These are phyloP conservation scores for Lagopus muta DNA, from an alignment of 2,113 vertebrate species.

Conservation along the genomic window DNA sequence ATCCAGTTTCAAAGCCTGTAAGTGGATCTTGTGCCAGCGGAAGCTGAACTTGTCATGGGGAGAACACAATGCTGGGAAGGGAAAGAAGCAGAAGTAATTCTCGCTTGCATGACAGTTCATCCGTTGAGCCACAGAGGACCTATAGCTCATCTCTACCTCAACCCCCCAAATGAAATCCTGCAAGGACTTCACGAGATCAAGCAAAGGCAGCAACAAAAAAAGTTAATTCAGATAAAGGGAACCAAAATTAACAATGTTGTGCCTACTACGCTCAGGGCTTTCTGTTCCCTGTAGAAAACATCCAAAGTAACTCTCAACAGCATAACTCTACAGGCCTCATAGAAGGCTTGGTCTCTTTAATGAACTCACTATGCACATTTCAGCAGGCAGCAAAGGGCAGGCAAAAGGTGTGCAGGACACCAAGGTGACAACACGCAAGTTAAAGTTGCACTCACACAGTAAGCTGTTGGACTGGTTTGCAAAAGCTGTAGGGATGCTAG, in stretches of 20 bases:
- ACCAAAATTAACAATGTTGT: not conserved
- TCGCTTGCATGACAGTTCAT: not conserved
- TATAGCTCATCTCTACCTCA: not conserved
- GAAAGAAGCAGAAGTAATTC: not conserved
- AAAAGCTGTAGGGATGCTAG: not conserved
- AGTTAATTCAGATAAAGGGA: not conserved
- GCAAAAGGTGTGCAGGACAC: not conserved
- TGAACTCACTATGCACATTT: not conserved
- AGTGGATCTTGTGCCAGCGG: not conserved
- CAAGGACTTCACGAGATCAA: not conserved
- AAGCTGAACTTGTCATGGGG: slow-evolving; percentile 12
- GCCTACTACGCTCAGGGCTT: not conserved
- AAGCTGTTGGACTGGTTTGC: not conserved
- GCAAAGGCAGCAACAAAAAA: not conserved
- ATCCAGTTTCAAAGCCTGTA: slow-evolving; percentile 53
- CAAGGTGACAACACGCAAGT: not conserved
- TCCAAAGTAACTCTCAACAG: not conserved
- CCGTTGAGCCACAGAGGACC: not conserved
- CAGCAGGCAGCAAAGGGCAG: not conserved
- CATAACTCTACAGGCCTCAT: not conserved
- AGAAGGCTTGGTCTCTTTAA: not conserved
- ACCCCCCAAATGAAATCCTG: not conserved
- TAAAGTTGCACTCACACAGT: not conserved
- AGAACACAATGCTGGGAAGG: not conserved
- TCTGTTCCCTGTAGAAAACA: not conserved